Conservation (phyloP, 1,140 invertebrate genomes). For the Nasonia giraulti region DNA sequence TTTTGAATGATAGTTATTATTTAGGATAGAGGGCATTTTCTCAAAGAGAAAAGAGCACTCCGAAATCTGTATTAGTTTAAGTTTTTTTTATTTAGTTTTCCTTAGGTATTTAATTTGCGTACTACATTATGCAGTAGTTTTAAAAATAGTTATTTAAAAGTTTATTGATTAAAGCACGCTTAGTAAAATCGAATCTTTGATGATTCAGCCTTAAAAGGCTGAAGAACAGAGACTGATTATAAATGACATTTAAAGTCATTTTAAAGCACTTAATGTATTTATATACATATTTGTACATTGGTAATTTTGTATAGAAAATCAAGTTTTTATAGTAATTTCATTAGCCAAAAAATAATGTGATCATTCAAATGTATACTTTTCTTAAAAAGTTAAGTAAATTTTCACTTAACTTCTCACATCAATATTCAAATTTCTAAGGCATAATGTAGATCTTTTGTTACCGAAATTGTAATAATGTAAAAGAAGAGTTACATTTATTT, state of each 20-base stretch:
- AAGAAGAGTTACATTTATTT: too few relatives aligned
- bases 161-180: background rate
- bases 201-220: background rate
- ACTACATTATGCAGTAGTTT: background rate
- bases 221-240: background rate
- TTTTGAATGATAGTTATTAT: background rate
- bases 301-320: conserved; percentile 43
- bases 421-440: too few relatives aligned
- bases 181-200: background rate
- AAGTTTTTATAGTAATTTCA: conserved; percentile 48
- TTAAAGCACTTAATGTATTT: background rate
- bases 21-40: background rate
- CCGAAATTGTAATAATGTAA: too few relatives aligned
- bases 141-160: too few relatives aligned
- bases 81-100: conserved; percentile 20
- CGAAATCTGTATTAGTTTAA: background rate
- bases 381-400: background rate
- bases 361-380: conserved; percentile 4
- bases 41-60: background rate
- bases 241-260: background rate
- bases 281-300: conserved; percentile 56
- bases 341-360: conserved; percentile 47
- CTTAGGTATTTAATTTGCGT: background rate
- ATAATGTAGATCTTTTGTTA: too few relatives aligned
- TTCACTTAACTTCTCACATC: too few relatives aligned